phyloP scores from a whole-genome alignment of 2,888 invertebrate species.

The Drosophila pegasa region DNA sequence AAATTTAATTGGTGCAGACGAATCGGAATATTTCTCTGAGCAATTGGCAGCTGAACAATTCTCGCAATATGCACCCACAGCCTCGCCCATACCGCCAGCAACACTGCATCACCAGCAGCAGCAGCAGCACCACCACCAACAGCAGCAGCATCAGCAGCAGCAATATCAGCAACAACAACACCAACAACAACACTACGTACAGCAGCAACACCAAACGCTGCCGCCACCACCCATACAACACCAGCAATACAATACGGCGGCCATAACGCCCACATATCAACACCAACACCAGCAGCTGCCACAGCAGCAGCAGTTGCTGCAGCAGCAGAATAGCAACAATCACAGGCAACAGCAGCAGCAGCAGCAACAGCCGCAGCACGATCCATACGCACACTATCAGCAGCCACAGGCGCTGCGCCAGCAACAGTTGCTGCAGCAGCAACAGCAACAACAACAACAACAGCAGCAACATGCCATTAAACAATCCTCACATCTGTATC shows the following conservation, averaged over 20 bases:
- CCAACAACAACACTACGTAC: slow-evolving; percentile 75
- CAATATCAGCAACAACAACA: slow-evolving; percentile 66
- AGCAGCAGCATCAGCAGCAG: slow-evolving; percentile 65
- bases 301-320: slow-evolving; percentile 59
- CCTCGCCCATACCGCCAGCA: slow-evolving; percentile 64
- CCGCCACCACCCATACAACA: slow-evolving; percentile 83
- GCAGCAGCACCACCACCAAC: slow-evolving; percentile 56
- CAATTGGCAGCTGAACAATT: slow-evolving; percentile 85
- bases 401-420: slow-evolving; percentile 74
- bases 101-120: slow-evolving; percentile 34
- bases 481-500: slow-evolving; percentile 84
- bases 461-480: slow-evolving; percentile 79
- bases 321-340: slow-evolving; percentile 54
- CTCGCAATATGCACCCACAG: slow-evolving; percentile 84
- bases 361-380: slow-evolving; percentile 57
- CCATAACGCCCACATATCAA: slow-evolving; percentile 83
- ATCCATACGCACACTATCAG: slow-evolving; percentile 73
- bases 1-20: slow-evolving; percentile 68
- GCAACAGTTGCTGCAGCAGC: slow-evolving; percentile 74
- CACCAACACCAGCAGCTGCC: slow-evolving; percentile 74
- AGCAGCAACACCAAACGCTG: slow-evolving; percentile 81
- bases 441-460: slow-evolving; percentile 44
- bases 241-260: slow-evolving; percentile 85
- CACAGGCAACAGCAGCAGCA: slow-evolving; percentile 57
- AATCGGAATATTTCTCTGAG: slow-evolving; percentile 85